Base-by-base conservation (phyloP, 2,797 vertebrate species). In the Bradypodion ventrale region DNA sequence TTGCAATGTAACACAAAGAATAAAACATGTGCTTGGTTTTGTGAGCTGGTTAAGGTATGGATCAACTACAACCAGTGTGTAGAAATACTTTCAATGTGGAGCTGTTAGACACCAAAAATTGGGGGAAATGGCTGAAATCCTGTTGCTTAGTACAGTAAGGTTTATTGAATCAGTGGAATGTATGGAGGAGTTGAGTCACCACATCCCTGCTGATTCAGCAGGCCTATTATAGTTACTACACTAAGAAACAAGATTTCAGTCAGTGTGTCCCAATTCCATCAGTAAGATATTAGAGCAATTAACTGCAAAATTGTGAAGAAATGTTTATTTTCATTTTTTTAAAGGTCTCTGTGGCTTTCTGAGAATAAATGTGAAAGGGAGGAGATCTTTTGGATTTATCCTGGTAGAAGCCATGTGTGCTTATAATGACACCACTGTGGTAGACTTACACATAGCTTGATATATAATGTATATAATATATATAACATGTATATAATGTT, bases 1-100 rank as follows among this genome's bases (percentile, higher is more conserved):
- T n/a, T n/a, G n/a, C n/a, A n/a, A n/a, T 85, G 2, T 77, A 79
- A 69, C 40, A 46, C 29, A n/a, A 75, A 75, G 74, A 87, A 59
- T 29, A 21, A 79, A 83, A 56, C 79, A 65, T 86, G 60, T 10
- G 21, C 46, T 76, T 44, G 23, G 83, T 78, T 72, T 60, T 40
- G 2, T 35, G 27, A 78, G 60, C 42, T 62, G 4, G 29, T 32
- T 60, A 70, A 82, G 59, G 21, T 35, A 76, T 12, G 52, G 7
- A 59, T 23, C 29, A 27, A 25, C 9, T 66, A 35, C 46, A 76
- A 40, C 44, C 35, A 56, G 3, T 65, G n/a, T 56, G 27, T 29
- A 76, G 23, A 59, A 70, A 59, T 7, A 68, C 25, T 76, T 49
- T 49, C 13, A 70, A 29, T 44, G 12, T 25, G 40, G 13, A 27